phyloP scores from a whole-genome alignment of 2,888 invertebrate genomes.

The Caenorhabditis sp. region DNA sequence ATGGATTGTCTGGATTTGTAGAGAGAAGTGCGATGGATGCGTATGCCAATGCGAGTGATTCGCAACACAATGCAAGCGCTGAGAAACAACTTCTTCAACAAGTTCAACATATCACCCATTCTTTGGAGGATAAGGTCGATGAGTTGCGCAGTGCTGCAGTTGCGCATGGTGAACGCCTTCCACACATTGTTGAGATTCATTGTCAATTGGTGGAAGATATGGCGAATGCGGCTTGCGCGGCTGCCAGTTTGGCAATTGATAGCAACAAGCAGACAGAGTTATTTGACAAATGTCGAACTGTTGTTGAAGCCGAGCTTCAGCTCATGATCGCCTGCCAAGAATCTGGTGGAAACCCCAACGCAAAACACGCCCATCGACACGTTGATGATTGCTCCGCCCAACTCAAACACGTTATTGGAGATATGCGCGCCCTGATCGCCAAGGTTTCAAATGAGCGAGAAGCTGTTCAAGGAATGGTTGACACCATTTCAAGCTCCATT shows the following conservation, averaged over 20 bases:
- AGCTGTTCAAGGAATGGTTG: slow-evolving; percentile 61
- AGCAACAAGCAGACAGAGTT: slow-evolving; percentile 79
- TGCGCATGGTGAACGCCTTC: slow-evolving; percentile 88
- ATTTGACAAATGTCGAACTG: slow-evolving; percentile 80
- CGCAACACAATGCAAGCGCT: slow-evolving; percentile 40
- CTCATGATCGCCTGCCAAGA: slow-evolving; percentile 81
- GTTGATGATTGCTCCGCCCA: slow-evolving; percentile 84
- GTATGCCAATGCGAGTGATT: slow-evolving; percentile 21
- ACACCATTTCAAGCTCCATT: slow-evolving; percentile 86
- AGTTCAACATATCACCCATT: slow-evolving; percentile 82
- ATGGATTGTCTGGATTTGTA: slow-evolving; percentile 77
- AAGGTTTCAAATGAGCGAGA: slow-evolving; percentile 53
- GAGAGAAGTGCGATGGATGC: slow-evolving; percentile 46
- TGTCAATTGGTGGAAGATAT: slow-evolving; percentile 81
- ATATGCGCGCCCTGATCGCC: slow-evolving; percentile 76
- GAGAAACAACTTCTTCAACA: slow-evolving; percentile 77
- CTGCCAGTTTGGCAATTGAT: slow-evolving; percentile 54
- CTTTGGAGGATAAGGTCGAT: slow-evolving; percentile 80
- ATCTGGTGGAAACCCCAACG: slow-evolving; percentile 86
- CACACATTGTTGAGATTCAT: slow-evolving; percentile 79
- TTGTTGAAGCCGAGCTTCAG: slow-evolving; percentile 89
- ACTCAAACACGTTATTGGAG: slow-evolving; percentile 83
- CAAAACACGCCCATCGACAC: slow-evolving; percentile 80
- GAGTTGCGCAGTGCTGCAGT: slow-evolving; percentile 35
- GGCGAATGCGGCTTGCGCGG: slow-evolving; percentile 81